phyloP scores from a whole-genome alignment of 1,140 invertebrate genomes.

The Chionoecetes opilio region DNA sequence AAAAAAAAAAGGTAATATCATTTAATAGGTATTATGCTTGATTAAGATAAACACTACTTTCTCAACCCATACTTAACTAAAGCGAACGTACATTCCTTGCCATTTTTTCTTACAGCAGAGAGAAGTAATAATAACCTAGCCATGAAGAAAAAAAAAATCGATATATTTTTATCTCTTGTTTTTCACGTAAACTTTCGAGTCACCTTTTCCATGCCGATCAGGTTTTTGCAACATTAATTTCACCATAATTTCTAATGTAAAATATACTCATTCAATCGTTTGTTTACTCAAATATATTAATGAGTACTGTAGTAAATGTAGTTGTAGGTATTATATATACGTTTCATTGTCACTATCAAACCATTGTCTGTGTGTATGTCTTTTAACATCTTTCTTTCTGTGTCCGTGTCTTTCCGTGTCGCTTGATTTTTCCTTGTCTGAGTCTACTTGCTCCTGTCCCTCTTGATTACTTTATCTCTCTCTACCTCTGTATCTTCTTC shows the following conservation, averaged over 20 bases:
- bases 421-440: no score
- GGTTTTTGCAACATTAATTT: no score
- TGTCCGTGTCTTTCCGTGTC: no score
- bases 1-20: background rate
- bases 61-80: background rate
- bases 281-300: no score
- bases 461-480: background rate
- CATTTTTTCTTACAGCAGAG: background rate
- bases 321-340: no score
- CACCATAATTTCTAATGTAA: no score
- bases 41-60: background rate
- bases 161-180: background rate
- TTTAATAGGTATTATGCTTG: background rate
- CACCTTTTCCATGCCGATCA: no score
- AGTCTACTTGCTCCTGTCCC: background rate
- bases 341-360: no score
- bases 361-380: background rate
- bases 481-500: slow-evolving; percentile 9
- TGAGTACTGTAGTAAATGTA: no score
- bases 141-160: background rate
- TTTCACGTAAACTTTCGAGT: background rate
- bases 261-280: no score
- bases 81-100: background rate
- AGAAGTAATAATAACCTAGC: no score
- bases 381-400: no score